These are phyloP conservation scores for Speoplatyrhinus poulsoni DNA, from an alignment of 2,113 vertebrate species.

Conservation along the genomic window DNA sequence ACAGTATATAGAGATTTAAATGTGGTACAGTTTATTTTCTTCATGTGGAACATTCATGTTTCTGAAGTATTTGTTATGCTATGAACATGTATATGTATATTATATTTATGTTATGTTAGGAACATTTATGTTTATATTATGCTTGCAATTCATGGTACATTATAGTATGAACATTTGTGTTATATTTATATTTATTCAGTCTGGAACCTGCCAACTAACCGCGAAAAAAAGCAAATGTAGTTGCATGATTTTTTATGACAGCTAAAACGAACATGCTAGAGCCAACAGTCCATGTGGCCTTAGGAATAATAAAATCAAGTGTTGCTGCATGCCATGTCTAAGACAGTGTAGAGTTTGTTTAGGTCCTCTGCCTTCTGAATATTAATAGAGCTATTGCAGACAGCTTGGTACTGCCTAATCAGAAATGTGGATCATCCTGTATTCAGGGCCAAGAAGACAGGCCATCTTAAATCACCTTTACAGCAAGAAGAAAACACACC, in stretches of 20 bases:
- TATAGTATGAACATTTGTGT: too few relatives aligned
- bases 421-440: constrained; percentile 48
- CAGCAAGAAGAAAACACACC: constrained; percentile 42
- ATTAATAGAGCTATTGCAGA: constrained; percentile 51
- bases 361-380: constrained; percentile 54
- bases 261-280: neutral
- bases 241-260: neutral
- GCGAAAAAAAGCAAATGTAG: constrained; percentile 17
- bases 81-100: too few relatives aligned
- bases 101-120: too few relatives aligned
- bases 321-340: constrained; percentile 4
- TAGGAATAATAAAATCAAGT: constrained; percentile 14
- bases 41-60: too few relatives aligned
- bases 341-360: constrained; percentile 33
- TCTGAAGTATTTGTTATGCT: too few relatives aligned
- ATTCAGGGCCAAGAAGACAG: constrained; percentile 47
- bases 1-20: too few relatives aligned
- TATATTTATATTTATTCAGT: too few relatives aligned
- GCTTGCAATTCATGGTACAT: too few relatives aligned
- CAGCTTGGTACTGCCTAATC: constrained; percentile 36
- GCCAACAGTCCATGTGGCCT: constrained; percentile 19
- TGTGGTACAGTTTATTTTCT: too few relatives aligned
- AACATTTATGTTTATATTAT: too few relatives aligned
- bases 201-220: too few relatives aligned
- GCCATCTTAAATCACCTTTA: constrained; percentile 57